Base-by-base conservation (phyloP, 2,888 invertebrate genomes). In the Parnassius apollo region DNA sequence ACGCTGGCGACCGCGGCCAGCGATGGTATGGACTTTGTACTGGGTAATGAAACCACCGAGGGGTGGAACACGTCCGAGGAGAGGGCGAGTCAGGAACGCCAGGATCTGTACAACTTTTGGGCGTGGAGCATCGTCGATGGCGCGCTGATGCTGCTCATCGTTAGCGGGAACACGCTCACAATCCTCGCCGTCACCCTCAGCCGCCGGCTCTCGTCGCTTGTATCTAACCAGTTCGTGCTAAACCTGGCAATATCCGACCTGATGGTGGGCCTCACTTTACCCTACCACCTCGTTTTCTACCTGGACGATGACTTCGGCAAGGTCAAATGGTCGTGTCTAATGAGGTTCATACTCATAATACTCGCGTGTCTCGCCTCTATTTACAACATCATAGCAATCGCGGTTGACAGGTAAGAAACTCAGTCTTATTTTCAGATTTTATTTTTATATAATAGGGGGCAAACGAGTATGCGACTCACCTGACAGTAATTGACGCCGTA, bases 181-280 rank as follows among this genome's bases (percentile, higher is more conserved):
- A 94, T 96, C 72, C 92, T 94, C 67, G 96, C 96, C 1, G 94
- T 96, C 56, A 93, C 94, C 63, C 90, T 94, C 69, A 95, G 95
- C 82, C 93, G 95, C 57, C 93, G 94, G 65, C 90, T 96, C 25
- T 94, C 95, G 9, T 93, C 93, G 49, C 92, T 95, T 57, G 94
- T 95, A 60, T 95, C 96, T 64, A 96, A 96, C 86, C 93, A 95
- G 74, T 96, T 96, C 85, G 94, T 96, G 68, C 92, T 96, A 66
- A 96, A 95, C 81, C 86, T 96, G 74, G 96, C 96, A 42, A 91
- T 96, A 68, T 96, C 96, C 35, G 96, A 96, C 85, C 92, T 96
- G 56, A 92, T 96, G 83, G 96, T 96, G 61, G 96, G 96, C 4
- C 84, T 96, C 48, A 94, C 95, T 45, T 85, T 96, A 72, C 96